Percentiles rank a stretch among this genome's conserved stretches.
Evolutionary conservation across 2,113 vertebrate genomes (phyloP).

Genomic region (Hippocampus comes): DNA sequence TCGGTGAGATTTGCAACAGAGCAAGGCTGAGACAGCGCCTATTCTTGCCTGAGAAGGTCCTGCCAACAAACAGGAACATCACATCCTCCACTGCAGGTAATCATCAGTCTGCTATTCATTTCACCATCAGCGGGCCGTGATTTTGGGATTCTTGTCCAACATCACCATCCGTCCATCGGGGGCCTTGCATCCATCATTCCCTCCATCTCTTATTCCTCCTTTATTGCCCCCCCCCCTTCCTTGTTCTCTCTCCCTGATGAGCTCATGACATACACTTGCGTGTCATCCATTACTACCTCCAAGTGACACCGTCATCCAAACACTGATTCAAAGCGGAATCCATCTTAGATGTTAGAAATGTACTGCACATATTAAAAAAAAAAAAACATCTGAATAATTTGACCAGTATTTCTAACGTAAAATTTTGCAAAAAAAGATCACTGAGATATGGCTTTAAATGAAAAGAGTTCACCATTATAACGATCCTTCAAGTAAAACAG

Average conservation of each 20-base stretch:
- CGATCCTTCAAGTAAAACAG: neutral
- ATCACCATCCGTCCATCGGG: slow-evolving; percentile 38
- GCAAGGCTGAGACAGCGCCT: slow-evolving; percentile 33
- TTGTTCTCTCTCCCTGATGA: slow-evolving; percentile 31
- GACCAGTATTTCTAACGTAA: neutral
- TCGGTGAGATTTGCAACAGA: slow-evolving; percentile 42
- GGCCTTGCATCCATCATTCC: slow-evolving; percentile 60
- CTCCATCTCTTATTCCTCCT: slow-evolving; percentile 51
- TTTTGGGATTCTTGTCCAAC: slow-evolving; percentile 10
- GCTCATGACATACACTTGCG: slow-evolving; percentile 47
- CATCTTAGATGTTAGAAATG: neutral
- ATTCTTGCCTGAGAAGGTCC: slow-evolving; percentile 50
- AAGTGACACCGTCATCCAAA: neutral
- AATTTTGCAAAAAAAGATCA: neutral
- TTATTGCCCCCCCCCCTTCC: slow-evolving; percentile 35
- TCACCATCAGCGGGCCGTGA: slow-evolving; percentile 1
- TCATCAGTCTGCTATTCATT: neutral
- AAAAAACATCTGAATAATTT: neutral
- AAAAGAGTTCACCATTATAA: neutral
- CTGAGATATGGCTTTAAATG: neutral
- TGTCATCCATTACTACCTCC: slow-evolving; percentile 33
- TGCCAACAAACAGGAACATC: slow-evolving; percentile 13
- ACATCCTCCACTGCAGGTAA: slow-evolving; percentile 66
- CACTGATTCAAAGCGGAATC: slow-evolving; percentile 17
- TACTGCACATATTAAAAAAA: no score